phyloP scores from a whole-genome alignment of 1,140 invertebrate species.

The Linepithema humile region DNA sequence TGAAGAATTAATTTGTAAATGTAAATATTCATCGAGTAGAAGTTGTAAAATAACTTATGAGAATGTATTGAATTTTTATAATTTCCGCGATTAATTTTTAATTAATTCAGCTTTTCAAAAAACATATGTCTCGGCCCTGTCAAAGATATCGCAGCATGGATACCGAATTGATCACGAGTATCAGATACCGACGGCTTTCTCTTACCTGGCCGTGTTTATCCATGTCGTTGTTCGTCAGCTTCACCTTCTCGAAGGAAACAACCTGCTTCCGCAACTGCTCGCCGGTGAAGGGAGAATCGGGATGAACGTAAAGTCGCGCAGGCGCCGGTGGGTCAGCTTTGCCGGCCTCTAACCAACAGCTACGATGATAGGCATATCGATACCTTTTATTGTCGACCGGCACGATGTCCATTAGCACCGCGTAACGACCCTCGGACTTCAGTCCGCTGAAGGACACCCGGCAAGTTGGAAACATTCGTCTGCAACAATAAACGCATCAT shows the following conservation, averaged over 20 bases:
- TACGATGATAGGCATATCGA: constrained; percentile 98
- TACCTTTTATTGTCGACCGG: constrained; percentile 98
- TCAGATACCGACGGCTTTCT: not conserved
- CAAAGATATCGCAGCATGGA: too few relatives aligned
- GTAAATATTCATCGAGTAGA: too few relatives aligned
- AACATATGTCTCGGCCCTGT: too few relatives aligned
- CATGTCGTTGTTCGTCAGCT: constrained; percentile 99
- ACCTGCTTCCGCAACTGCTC: constrained; percentile 98
- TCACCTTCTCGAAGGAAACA: constrained; percentile 99
- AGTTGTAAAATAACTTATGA: not conserved
- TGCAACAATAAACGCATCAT: constrained; percentile 81
- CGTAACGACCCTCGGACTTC: constrained; percentile 89
- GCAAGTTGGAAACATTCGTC: constrained; percentile 99
- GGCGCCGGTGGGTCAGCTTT: constrained; percentile 99
- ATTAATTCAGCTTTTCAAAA: too few relatives aligned
- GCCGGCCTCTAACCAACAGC: constrained; percentile 98
- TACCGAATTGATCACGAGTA: not conserved
- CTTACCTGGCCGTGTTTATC: constrained; percentile 99
- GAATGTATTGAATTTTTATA: too few relatives aligned
- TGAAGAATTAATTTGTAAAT: too few relatives aligned
- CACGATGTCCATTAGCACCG: constrained; percentile 97
- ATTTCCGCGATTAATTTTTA: too few relatives aligned
- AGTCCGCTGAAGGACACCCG: constrained; percentile 95
- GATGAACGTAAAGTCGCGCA: constrained; percentile 96
- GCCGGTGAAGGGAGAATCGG: constrained; percentile 98